Evolutionary conservation across 2,888 invertebrate genomes (phyloP), one percentile per base, ranked within the genome.

Genomic region (Chrysodeixis includens): DNA sequence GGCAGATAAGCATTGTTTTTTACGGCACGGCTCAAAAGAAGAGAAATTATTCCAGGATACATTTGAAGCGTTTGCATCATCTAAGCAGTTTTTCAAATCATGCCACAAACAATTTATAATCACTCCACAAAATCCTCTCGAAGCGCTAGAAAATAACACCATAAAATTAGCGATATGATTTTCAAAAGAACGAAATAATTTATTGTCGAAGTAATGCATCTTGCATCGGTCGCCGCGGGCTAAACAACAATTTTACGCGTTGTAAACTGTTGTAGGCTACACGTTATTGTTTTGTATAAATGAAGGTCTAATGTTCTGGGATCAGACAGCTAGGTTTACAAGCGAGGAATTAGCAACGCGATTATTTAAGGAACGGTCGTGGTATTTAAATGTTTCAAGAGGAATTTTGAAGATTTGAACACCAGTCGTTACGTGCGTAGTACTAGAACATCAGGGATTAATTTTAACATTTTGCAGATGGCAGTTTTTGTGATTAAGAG

Each of bases 161-260:
- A 73, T 52, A 73, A 53, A 62, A 46, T 52, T 22, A 53, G 63
- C 69, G 53, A 66, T 65, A 61, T 56, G 51, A 67, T 69, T 40
- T 66, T 62, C 32, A 18, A 72, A 56, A 63, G 70, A 63, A 61
- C 63, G 55, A 55, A 61, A 65, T 78, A 69, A 78, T 81, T 81
- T 81, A 81, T 78, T 78, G 57, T 51, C 63, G 30, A 64, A 62
- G 78, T 78, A 74, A 74, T 78, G 66, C 66, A 66, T 70, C 63
- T 62, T 58, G 67, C 52, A 40, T 54, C 67, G 62, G 67, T 66
- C 81, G 78, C 78, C 75, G 75, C 32, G 60, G 81, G 74, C 79
- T 9, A 0, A 30, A 30, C 56, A 54, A 54, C 60, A 62, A 70
- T 78, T 78, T 78, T 78, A 78, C 75, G 67, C 81, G 68, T 70